These are phyloP conservation scores for Brienomyrus brachyistius DNA, from an alignment of 2,113 vertebrate genomes.

Conservation along the genomic window DNA sequence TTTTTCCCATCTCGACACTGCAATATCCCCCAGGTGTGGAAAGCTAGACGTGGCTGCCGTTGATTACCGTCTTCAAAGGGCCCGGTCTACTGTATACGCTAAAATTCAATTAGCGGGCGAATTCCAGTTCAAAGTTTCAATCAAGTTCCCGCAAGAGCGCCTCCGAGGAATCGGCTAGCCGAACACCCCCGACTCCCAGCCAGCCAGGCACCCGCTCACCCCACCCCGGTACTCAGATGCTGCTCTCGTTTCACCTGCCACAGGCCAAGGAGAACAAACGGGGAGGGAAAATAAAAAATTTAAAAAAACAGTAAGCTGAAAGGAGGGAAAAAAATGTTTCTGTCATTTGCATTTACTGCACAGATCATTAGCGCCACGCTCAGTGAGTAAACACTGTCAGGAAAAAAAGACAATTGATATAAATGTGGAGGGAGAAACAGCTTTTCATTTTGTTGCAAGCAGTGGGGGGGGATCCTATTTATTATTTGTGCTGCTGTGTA, in stretches of 20 bases:
- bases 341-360: slow-evolving; percentile 20
- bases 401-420: slow-evolving; percentile 26
- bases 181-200: slow-evolving; percentile 9
- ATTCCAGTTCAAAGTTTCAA: slow-evolving; percentile 15
- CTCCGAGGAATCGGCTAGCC: slow-evolving; percentile 2
- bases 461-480: slow-evolving; percentile 21
- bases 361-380: slow-evolving; percentile 24
- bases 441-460: slow-evolving; percentile 17
- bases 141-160: not conserved
- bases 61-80: slow-evolving; percentile 16
- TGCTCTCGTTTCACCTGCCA: slow-evolving; percentile 16
- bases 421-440: slow-evolving; percentile 24
- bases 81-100: slow-evolving; percentile 8
- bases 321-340: not conserved
- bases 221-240: not conserved
- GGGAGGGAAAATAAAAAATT: not conserved
- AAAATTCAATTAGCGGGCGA: slow-evolving; percentile 15
- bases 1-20: not conserved
- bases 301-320: not conserved
- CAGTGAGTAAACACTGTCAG: slow-evolving; percentile 32
- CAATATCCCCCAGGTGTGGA: slow-evolving; percentile 7
- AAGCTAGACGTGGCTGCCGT: not conserved
- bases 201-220: not conserved
- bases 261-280: not conserved
- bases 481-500: slow-evolving; percentile 18